Conservation (phyloP, 2,113 vertebrate species). For the Oreotrochilus melanogaster region DNA sequence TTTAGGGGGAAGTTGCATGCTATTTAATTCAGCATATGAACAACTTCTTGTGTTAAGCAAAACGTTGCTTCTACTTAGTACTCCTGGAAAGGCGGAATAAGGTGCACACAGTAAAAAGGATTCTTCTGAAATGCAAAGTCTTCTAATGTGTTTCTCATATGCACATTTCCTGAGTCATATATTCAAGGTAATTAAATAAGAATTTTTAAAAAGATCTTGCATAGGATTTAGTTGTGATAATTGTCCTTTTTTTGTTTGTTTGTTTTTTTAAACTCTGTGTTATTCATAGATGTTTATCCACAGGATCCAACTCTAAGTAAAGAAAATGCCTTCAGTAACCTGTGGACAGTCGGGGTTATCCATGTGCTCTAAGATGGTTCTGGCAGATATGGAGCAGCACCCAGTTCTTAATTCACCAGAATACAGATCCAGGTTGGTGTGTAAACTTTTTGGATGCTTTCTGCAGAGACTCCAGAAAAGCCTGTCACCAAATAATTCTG, state of each 20-base stretch:
- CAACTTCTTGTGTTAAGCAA: not conserved
- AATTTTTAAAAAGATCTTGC: not conserved
- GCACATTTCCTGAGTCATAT: not conserved
- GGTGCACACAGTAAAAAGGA: accelerated
- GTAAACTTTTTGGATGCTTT: not conserved
- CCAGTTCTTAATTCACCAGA: not conserved
- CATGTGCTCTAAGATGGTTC: not conserved
- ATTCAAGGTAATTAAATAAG: not conserved
- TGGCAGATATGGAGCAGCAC: not conserved
- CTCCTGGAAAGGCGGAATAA: not conserved
- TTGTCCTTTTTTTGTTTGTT: not conserved
- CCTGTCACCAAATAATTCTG: not conserved
- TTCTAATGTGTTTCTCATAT: not conserved
- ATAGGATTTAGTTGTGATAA: not conserved
- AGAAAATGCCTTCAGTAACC: not conserved
- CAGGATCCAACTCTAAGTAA: not conserved
- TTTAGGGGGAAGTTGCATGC: not conserved
- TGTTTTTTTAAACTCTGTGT: not conserved
- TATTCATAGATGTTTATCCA: not conserved
- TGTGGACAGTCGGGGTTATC: not conserved
- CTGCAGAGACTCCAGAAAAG: not conserved
- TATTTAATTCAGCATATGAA: not conserved
- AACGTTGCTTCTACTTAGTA: not conserved
- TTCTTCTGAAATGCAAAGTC: not conserved
- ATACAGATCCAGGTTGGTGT: not conserved